Conservation (phyloP, 2,113 vertebrate species). For the Emydocephalus ijimae region DNA sequence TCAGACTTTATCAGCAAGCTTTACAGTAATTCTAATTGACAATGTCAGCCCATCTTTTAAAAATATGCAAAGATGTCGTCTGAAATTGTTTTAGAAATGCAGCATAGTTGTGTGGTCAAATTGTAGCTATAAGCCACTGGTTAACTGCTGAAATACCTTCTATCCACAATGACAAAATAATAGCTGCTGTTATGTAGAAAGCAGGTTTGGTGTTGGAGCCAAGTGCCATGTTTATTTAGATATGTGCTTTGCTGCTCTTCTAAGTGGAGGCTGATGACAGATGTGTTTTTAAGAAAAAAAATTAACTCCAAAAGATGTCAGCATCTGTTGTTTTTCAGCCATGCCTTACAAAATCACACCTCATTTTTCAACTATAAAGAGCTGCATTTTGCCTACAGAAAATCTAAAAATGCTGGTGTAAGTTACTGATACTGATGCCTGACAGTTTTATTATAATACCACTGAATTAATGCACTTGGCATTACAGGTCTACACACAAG, state of each 20-base stretch:
- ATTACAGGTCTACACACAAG: conserved; percentile 40
- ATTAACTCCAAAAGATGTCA: conserved; percentile 64
- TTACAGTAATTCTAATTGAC: conserved; percentile 20
- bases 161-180: conserved; percentile 39
- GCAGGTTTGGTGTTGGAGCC: conserved; percentile 46
- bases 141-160: conserved; percentile 14
- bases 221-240: conserved; percentile 72
- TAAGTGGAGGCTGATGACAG: conserved; percentile 68
- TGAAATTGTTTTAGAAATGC: conserved; percentile 49
- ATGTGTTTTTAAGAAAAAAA: conserved; percentile 66
- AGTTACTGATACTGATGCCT: conserved; percentile 54
- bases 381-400: conserved; percentile 35
- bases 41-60: conserved; percentile 39
- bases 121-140: conserved; percentile 20
- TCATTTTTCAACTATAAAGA: conserved; percentile 62
- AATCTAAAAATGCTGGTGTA: conserved; percentile 62
- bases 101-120: conserved; percentile 25
- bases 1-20: conserved; percentile 31
- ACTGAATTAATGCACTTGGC: conserved; percentile 42
- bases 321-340: conserved; percentile 72
- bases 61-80: conserved; percentile 38
- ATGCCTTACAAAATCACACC: conserved; percentile 58
- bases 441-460: conserved; percentile 65
- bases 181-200: conserved; percentile 46
- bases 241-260: conserved; percentile 60